phyloP scores from a whole-genome alignment of 2,797 vertebrate species.

The Cheirogaleus major region DNA sequence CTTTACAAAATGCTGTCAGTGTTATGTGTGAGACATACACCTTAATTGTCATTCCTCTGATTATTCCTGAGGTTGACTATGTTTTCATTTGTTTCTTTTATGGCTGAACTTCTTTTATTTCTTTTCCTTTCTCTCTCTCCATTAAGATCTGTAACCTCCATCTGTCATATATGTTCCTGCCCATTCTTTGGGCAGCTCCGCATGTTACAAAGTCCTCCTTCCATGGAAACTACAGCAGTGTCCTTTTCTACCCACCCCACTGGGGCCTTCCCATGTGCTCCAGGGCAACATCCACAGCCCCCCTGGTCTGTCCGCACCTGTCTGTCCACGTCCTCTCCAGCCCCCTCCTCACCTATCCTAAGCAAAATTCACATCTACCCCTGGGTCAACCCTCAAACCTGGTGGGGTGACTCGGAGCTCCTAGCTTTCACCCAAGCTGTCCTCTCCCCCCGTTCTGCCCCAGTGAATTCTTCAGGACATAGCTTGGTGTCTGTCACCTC shows the following conservation, averaged over 20 bases:
- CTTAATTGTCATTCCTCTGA: neutral
- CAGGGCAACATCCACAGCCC: neutral
- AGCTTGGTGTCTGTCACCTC: neutral
- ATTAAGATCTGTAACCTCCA: neutral
- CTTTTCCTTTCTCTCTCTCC: neutral
- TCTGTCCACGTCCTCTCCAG: neutral
- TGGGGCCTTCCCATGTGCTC: neutral
- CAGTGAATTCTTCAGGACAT: rapidly evolving
- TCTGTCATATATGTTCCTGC: neutral
- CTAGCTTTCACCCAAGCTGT: neutral
- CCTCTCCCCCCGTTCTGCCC: neutral
- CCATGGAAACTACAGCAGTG: neutral
- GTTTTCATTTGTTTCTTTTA: neutral
- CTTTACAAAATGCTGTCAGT: neutral
- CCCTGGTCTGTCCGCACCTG: neutral
- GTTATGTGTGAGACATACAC: neutral
- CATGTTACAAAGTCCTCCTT: neutral
- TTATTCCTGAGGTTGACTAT: neutral
- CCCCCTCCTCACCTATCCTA: neutral
- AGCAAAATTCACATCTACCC: neutral
- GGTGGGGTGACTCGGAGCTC: neutral
- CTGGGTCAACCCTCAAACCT: rapidly evolving
- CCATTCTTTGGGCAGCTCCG: neutral
- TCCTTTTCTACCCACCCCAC: neutral
- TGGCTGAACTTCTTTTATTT: neutral